phyloP scores from a whole-genome alignment of 2,797 vertebrate genomes.

The Vireo griseus region DNA sequence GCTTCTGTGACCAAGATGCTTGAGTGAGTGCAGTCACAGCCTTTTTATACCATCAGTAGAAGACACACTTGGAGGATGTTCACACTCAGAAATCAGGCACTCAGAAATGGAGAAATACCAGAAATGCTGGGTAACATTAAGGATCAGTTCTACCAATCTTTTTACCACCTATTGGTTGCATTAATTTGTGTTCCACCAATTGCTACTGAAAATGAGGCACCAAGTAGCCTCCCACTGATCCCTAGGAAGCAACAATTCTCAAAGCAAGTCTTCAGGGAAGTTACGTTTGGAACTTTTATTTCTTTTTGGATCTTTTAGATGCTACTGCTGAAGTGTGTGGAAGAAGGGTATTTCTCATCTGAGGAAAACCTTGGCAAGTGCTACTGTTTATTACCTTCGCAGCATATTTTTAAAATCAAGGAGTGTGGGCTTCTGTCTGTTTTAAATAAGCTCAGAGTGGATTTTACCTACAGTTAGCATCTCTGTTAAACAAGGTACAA shows the following conservation, averaged over 20 bases:
- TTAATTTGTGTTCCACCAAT: not conserved
- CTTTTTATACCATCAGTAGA: not conserved
- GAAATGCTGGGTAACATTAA: rapidly evolving
- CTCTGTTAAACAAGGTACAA: not conserved
- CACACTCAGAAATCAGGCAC: not conserved
- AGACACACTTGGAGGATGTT: not conserved
- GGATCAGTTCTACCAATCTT: not conserved
- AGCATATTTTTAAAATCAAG: not conserved
- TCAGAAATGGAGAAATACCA: not conserved
- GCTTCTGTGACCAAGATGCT: not conserved
- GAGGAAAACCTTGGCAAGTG: not conserved
- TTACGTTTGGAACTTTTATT: not conserved
- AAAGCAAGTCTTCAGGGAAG: not conserved
- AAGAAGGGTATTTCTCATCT: not conserved
- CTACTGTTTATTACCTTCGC: not conserved
- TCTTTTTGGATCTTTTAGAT: not conserved
- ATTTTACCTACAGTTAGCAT: not conserved
- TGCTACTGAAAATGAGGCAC: not conserved
- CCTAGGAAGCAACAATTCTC: not conserved
- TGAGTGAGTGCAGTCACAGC: not conserved
- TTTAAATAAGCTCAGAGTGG: not conserved
- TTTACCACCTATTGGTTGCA: not conserved
- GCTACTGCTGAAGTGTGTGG: not conserved
- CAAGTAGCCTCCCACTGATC: not conserved
- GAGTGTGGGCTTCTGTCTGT: not conserved